Evolutionary conservation across 2,113 vertebrate species (phyloP).

Genomic region (Platysteira castanea): DNA sequence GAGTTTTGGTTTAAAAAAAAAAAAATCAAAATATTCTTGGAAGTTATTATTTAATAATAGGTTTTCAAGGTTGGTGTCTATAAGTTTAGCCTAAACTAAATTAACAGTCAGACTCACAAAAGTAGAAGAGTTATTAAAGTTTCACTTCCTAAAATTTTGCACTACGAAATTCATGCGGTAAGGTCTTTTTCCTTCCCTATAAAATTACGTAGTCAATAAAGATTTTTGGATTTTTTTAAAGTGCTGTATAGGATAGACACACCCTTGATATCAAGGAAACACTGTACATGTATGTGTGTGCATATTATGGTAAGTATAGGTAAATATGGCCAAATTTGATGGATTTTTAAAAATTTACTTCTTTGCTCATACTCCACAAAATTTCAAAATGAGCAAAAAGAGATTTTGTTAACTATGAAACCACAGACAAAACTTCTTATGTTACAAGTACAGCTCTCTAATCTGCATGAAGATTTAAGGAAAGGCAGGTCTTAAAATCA

Average conservation of each 20-base stretch:
- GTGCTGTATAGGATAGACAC: fast-evolving
- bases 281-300: fast-evolving
- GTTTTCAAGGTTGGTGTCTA: neutral
- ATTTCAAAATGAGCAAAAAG: neutral
- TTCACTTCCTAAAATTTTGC: neutral
- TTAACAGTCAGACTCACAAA: neutral
- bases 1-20: neutral
- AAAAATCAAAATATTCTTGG: neutral
- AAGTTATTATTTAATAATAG: neutral
- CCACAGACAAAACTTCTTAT: neutral
- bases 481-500: neutral
- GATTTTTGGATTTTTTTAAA: neutral
- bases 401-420: neutral
- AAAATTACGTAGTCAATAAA: neutral
- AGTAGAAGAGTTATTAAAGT: neutral
- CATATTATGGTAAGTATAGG: neutral
- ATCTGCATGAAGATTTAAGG: neutral
- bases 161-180: neutral
- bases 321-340: neutral
- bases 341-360: neutral
- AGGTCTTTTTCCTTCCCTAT: neutral
- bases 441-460: neutral
- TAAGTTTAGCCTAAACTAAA: neutral
- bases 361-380: neutral
- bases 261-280: neutral